Base-by-base conservation (phyloP, 2,888 invertebrate genomes). In the Drosophila pseudotakahashii region DNA sequence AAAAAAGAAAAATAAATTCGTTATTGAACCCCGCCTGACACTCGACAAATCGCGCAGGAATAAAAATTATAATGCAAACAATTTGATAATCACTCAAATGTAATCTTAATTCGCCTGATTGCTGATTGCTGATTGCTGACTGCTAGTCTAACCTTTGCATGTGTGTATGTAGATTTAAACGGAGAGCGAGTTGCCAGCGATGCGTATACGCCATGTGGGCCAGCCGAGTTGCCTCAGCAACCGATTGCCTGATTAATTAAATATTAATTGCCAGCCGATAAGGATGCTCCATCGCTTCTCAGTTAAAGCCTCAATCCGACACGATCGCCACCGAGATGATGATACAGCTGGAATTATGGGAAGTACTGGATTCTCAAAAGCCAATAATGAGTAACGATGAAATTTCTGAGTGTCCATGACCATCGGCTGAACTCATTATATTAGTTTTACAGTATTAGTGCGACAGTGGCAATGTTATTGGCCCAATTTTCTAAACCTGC, bases 251-350 rank as follows among this genome's bases (percentile, higher is more conserved):
- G 78, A 77, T 89, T 90, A 90, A 89, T 89, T 89, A 88, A 89
- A 89, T 81, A 86, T 88, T 90, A 89, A 89, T 89, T 89, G 89
- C 72, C 79, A 77, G 74, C 58, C 81, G 89, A 89, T 88, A 87
- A 81, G 86, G 78, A 69, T 62, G 68, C 73, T 57, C 55, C 73
- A 66, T 44, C 75, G 68, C 84, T 62, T 81, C 63, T 54, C 26
- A 42, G 69, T 58, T 26, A 26, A 34, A n/a, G 48, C 36, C 26
- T 52, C 55, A 42, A 54, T 44, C 51, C 48, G 23, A 67, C 48
- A 34, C 50, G 23, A 66, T 47, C 64, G 23, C 19, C 14, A 4
- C 1, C 26, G 26, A 3, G 23, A 23, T 23, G 23, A 23, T 23
- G 44, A 23, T 44, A 23, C 44, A 44, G 30, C 30, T 13, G 42